Base-by-base conservation (phyloP, 2,797 vertebrate genomes). In the Eidolon dupreanum region DNA sequence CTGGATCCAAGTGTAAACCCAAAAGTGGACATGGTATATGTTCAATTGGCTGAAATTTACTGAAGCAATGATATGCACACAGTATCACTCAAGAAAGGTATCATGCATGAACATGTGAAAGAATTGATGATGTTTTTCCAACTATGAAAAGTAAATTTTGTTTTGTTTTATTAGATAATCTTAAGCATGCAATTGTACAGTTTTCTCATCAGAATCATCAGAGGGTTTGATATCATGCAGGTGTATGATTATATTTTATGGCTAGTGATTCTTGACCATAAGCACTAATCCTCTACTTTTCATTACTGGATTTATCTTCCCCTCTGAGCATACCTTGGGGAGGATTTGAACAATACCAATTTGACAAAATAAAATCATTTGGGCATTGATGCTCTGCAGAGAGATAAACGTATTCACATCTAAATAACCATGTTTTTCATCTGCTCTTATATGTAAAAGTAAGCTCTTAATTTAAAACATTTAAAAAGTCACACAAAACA, bases 391-490 rank as follows among this genome's bases (percentile, higher is more conserved):
- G 11, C 13, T 77, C 17, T 66, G 20, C 36, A 36, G 15, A 46
- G n/a, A 77, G 5, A 77, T 22, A 81, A 75, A 65, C 53, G 10
- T 33, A 10, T 55, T 63, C 13, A 51, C 65, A 65, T 49, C 33
- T 92, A 51, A 82, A 82, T 59, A 66, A 20, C 1, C 36, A 63
- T 74, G 20, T 65, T 92, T 90, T 12, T 41, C 16, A 41, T 0
- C 24, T 92, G 36, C 9, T 53, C 7, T 49, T 91, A 73, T 61
- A 51, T 61, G 59, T 49, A 71, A 43, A 49, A 46, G 17, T 46
- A 82, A 82, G 65, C 7, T 92, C 12, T n/a, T 71, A 68, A 70
- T 53, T 96, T 55, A 89, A 61, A 51, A 10, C 38, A 70, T 70
- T 20, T 70, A 43, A 43, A 71, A 95, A 63, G 16, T n/a, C 3